Percentiles rank a stretch among this genome's conserved stretches.
phyloP scores from a whole-genome alignment of 2,888 invertebrate species.

The Andricus curvator region DNA sequence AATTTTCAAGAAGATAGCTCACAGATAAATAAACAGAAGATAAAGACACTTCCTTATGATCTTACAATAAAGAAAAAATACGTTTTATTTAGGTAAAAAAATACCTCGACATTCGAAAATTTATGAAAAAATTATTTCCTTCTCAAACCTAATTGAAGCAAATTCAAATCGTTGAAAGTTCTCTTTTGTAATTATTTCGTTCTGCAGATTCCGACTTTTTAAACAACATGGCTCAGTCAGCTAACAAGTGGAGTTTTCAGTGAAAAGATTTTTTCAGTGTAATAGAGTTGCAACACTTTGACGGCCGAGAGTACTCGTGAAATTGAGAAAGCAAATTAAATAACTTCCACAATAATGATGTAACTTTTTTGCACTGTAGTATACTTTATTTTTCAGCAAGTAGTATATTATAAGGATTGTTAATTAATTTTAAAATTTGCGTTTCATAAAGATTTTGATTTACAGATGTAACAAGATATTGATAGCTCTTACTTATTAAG shows the following conservation, averaged over 20 bases:
- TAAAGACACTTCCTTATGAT: background rate
- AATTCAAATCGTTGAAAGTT: background rate
- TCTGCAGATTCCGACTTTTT: background rate
- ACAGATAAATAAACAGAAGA: background rate
- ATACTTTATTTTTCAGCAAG: background rate
- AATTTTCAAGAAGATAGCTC: background rate
- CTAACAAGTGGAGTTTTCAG: background rate
- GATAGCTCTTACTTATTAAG: no score
- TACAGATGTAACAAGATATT: background rate
- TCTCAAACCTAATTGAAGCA: no score
- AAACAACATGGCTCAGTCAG: background rate
- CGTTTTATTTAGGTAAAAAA: background rate
- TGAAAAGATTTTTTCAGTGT: background rate
- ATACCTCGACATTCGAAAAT: background rate
- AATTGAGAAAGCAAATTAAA: constrained; percentile 26
- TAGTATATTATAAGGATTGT: background rate
- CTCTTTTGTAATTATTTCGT: background rate
- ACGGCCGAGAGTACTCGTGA: constrained; percentile 8
- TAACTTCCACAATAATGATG: constrained; percentile 11
- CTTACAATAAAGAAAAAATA: background rate
- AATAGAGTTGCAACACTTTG: constrained; percentile 10
- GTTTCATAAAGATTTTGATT: background rate
- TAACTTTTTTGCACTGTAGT: background rate
- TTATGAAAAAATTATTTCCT: no score
- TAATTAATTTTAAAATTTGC: background rate